Percentiles rank a stretch among this genome's conserved stretches.
Conservation (phyloP, 2,113 vertebrate genomes). For the Conger conger region DNA sequence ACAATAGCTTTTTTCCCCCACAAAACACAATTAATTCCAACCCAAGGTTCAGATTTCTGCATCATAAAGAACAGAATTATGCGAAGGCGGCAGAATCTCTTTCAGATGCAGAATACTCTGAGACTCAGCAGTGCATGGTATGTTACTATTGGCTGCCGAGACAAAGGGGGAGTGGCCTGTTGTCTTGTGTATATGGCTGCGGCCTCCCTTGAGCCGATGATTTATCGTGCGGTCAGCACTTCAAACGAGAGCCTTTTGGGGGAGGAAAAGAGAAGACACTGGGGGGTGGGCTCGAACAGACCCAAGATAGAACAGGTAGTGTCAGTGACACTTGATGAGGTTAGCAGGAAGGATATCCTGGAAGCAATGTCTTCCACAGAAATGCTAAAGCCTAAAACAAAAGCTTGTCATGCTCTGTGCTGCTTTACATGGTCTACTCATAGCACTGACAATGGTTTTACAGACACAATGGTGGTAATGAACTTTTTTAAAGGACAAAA, state of each 20-base stretch:
- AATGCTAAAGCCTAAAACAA: neutral
- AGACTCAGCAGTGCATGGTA: slow-evolving; percentile 14
- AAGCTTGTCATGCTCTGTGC: neutral
- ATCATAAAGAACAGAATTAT: slow-evolving; percentile 34
- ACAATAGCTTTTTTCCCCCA: slow-evolving; percentile 10
- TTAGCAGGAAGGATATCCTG: slow-evolving; percentile 13
- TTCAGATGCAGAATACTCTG: slow-evolving; percentile 23
- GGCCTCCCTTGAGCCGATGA: neutral
- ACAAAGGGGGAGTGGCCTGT: neutral
- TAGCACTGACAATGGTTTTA: neutral
- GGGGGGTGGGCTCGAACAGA: neutral
- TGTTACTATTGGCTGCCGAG: neutral
- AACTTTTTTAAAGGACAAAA: too few relatives aligned
- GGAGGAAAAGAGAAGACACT: neutral
- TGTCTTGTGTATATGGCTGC: neutral
- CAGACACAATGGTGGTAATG: neutral
- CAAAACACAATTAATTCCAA: slow-evolving; percentile 39
- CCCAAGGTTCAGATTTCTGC: slow-evolving; percentile 30
- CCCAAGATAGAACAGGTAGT: neutral
- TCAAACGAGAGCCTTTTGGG: slow-evolving; percentile 8
- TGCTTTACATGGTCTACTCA: neutral
- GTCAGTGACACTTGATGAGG: slow-evolving; percentile 22
- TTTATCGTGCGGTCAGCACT: neutral
- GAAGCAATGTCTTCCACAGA: neutral
- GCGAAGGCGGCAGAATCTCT: slow-evolving; percentile 22